Evolutionary conservation across 1,140 invertebrate genomes (phyloP).

Genomic region (Ericerus pela): DNA sequence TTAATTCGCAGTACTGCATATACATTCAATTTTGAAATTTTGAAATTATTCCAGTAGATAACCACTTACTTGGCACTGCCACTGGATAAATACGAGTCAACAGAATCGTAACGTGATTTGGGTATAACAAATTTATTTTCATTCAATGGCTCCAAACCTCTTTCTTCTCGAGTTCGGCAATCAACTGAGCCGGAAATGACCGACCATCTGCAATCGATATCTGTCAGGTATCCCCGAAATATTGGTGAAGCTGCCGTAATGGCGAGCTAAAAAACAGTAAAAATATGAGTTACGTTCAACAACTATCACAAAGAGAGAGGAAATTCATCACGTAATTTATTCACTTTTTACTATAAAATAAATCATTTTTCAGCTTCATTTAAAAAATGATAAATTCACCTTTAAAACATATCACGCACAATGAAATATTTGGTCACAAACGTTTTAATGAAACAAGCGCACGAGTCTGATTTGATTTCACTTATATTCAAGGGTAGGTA

Average conservation of each 20-base stretch:
- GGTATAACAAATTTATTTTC: conserved; percentile 71
- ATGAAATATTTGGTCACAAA: no score
- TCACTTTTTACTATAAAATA: no score
- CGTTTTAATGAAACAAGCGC: no score
- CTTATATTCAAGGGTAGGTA: no score
- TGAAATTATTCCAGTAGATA: not conserved
- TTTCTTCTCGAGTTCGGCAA: conserved; percentile 86
- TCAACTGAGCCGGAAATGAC: conserved; percentile 84
- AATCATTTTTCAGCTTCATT: no score
- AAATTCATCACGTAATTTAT: no score
- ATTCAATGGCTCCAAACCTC: conserved; percentile 61
- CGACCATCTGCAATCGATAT: conserved; percentile 94
- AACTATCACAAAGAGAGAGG: no score
- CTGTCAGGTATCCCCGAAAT: conserved; percentile 81
- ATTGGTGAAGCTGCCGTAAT: conserved; percentile 91
- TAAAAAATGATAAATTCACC: no score
- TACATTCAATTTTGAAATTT: not conserved
- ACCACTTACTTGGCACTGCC: conserved; percentile 52
- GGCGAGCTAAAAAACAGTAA: conserved; percentile 50
- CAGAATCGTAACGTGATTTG: conserved; percentile 95
- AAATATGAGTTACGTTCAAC: no score
- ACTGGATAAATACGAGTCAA: conserved; percentile 88
- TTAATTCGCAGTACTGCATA: no score
- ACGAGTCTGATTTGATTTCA: no score
- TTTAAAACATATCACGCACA: no score